phyloP scores from a whole-genome alignment of 2,113 vertebrate genomes.

The Girardinichthys multiradiatus region DNA sequence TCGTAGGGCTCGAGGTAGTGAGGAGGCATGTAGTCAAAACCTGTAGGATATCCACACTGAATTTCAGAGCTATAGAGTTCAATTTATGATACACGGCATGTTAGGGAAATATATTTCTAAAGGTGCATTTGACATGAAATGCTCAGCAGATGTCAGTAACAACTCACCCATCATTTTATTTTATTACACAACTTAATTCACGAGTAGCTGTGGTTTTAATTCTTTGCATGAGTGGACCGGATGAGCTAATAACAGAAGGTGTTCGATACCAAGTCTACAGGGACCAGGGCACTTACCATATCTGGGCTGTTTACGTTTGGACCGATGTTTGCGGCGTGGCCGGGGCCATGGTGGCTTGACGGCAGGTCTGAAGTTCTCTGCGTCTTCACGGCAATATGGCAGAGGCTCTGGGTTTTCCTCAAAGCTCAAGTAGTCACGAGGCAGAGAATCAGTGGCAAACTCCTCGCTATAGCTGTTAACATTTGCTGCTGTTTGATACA shows the following conservation, averaged over 20 bases:
- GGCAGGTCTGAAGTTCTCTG: not conserved
- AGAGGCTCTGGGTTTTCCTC: not conserved
- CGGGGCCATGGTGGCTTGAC: not conserved
- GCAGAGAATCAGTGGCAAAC: constrained; percentile 3
- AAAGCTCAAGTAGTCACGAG: constrained; percentile 24
- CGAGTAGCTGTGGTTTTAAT: no score
- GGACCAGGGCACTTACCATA: constrained; percentile 21
- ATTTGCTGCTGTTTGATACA: not conserved
- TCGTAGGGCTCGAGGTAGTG: constrained; percentile 8
- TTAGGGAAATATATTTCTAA: no score
- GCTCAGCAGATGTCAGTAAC: not conserved
- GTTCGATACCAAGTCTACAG: no score
- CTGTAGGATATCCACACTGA: constrained; percentile 27
- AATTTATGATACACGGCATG: no score
- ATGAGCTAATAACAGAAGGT: no score
- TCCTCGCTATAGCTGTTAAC: not conserved
- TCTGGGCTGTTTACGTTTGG: not conserved
- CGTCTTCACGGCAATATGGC: fast-evolving
- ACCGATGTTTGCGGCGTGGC: not conserved
- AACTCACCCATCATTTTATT: not conserved
- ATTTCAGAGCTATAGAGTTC: not conserved
- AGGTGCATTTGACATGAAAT: no score
- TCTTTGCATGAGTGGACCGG: no score
- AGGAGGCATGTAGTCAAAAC: not conserved
- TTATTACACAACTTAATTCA: no score